These are phyloP conservation scores for Ormyrus pomaceus DNA, from an alignment of 2,888 invertebrate genomes.

Conservation along the genomic window DNA sequence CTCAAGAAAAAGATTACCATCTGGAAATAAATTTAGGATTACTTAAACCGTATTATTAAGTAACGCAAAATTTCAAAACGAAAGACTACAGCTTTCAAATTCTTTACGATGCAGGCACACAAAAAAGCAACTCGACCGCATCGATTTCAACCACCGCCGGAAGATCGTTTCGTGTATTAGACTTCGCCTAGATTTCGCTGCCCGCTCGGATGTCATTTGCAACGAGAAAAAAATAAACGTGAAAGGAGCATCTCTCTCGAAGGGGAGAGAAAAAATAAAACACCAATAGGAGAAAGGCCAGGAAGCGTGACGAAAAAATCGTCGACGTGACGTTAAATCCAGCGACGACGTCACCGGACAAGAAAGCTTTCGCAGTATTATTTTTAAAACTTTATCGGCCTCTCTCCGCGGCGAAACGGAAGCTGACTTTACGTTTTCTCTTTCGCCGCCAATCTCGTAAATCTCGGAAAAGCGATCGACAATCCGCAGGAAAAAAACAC, in stretches of 20 bases:
- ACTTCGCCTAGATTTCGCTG: not conserved
- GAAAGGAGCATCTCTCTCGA: not conserved
- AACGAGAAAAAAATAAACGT: slow-evolving; percentile 4
- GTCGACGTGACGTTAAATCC: slow-evolving; percentile 76
- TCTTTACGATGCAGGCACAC: not conserved
- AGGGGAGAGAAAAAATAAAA: slow-evolving; percentile 1
- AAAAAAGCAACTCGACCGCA: too few species aligned
- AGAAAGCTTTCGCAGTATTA: not conserved
- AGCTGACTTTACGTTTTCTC: too few species aligned
- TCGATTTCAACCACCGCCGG: too few species aligned
- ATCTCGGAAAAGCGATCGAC: not conserved
- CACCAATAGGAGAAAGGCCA: slow-evolving; percentile 21
- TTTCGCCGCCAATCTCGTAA: not conserved
- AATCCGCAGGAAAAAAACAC: not conserved
- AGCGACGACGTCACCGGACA: slow-evolving; percentile 59
- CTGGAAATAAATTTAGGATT: not conserved
- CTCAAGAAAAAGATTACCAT: not conserved
- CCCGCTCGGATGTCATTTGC: not conserved
- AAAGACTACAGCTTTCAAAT: not conserved
- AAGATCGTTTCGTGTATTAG: not conserved
- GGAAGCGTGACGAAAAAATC: slow-evolving; percentile 67
- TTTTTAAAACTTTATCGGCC: slow-evolving; percentile 7
- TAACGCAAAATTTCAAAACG: not conserved
- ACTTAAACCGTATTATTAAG: not conserved
- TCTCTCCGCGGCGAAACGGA: too few species aligned